Percentiles rank a stretch among this genome's conserved stretches.
Evolutionary conservation across 1,140 invertebrate genomes (phyloP).

Genomic region (Batillaria attramentaria): DNA sequence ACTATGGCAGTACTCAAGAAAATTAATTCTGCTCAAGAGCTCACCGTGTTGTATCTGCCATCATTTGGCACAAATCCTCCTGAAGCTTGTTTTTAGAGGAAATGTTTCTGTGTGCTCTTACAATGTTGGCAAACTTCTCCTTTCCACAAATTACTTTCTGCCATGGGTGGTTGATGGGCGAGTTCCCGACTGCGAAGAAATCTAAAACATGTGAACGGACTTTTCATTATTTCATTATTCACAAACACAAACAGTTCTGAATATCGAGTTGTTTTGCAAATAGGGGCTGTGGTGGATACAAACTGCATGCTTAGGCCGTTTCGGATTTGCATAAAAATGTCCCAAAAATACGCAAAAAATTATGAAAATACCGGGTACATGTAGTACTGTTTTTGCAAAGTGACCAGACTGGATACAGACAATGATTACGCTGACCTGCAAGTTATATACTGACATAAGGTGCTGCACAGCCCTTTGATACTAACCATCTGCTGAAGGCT

Average conservation of each 20-base stretch:
- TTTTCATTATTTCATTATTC: not conserved
- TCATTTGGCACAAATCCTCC: conserved; percentile 19
- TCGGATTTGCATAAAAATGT: too few relatives aligned
- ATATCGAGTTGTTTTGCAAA: too few relatives aligned
- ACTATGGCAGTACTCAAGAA: too few relatives aligned
- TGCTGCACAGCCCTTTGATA: not conserved
- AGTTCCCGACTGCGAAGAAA: not conserved
- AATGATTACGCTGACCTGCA: too few relatives aligned
- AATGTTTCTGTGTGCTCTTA: not conserved
- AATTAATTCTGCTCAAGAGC: not conserved
- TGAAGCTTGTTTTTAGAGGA: conserved; percentile 5
- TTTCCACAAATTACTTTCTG: not conserved
- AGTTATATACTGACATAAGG: too few relatives aligned
- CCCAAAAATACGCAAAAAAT: too few relatives aligned
- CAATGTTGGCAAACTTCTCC: conserved; percentile 7
- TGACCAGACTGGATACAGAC: too few relatives aligned
- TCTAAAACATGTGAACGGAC: not conserved
- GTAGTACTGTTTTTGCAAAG: too few relatives aligned
- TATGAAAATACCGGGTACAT: too few relatives aligned
- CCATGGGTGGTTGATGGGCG: conserved; percentile 16
- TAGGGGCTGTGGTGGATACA: too few relatives aligned
- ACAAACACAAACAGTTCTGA: not conserved
- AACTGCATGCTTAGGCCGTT: too few relatives aligned
- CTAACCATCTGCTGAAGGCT: not conserved
- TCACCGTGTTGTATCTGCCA: conserved; percentile 12